Percentiles rank a stretch among this genome's conserved stretches.
Conservation (phyloP, 2,888 invertebrate species). For the Ophion ventricosus region DNA sequence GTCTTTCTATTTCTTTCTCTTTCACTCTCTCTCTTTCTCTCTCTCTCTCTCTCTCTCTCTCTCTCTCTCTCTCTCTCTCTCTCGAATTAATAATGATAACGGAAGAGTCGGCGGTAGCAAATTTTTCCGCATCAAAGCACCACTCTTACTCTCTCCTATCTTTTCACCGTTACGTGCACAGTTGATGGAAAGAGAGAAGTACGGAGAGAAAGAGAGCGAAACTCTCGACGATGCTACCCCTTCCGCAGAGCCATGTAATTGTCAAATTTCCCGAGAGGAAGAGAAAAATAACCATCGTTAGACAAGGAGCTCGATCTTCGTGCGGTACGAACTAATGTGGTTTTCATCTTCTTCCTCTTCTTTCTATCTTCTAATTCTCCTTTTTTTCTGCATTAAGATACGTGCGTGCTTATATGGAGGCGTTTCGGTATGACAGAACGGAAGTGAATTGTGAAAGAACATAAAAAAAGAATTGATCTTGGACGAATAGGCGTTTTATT, state of each 20-base stretch:
- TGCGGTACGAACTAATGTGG: neutral
- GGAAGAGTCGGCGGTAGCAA: neutral
- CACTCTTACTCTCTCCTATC: slow-evolving; percentile 4
- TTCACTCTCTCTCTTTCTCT: neutral
- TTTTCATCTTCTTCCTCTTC: neutral
- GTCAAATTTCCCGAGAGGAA: neutral
- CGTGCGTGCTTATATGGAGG: neutral
- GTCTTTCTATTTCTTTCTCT: neutral
- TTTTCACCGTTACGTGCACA: slow-evolving; percentile 14
- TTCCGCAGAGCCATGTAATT: neutral
- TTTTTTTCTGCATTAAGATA: neutral
- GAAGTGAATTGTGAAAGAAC: neutral
- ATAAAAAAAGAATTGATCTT: neutral
- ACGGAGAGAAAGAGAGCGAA: neutral
- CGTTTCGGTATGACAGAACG: neutral
- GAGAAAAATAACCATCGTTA: neutral
- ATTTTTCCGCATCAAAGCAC: slow-evolving; percentile 12
- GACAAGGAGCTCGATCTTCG: neutral
- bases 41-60: neutral
- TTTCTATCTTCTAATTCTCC: neutral
- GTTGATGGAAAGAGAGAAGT: slow-evolving; percentile 6
- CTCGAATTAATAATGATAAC: slow-evolving; percentile 10
- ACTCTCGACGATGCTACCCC: neutral
- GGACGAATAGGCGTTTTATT: neutral
- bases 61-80: neutral